Evolutionary conservation across 2,888 invertebrate genomes (phyloP), one percentile per base, ranked within the genome.

Genomic region (Ctenicera cuprea): DNA sequence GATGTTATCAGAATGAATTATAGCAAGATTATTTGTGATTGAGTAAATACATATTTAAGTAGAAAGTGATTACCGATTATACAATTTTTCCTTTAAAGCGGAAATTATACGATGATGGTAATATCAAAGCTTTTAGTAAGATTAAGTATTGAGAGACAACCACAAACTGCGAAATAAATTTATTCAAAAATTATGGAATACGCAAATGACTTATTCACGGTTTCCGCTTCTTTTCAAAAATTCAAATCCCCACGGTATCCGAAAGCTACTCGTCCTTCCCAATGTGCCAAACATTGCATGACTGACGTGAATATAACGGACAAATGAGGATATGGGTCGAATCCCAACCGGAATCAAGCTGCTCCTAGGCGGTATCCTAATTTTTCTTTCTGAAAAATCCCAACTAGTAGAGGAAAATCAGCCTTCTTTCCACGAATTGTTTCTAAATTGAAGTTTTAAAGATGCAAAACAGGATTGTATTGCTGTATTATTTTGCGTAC

Each of bases 1-100:
- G 20, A 59, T 59, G 59, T 38, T 59, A 59, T 59, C 59, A 5
- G 41, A 59, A 59, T 59, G 59, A 59, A 59, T 59, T 59, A 54
- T 33, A 14, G 22, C 54, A 16, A 54, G 26, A 54, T 45, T 45
- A 45, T 45, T 45, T 16, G 16, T 45, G 45, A 45, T 54, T 54
- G 30, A 33, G 54, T 54, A 54, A 30, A 54, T 54, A 30, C 54
- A 30, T 54, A 54, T 54, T 54, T 30, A 54, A 54, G n/a, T 12
- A 54, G 16, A 3, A 54, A 11, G 18, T 3, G 48, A 48, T 48
- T 48, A 48, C 16, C 7, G 14, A 48, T 11, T 18, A 18, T 33
- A 45, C 45, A 45, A 18, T 45, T 45, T 45, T 18, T 8, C 11
- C 5, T 45, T 14, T 30, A 14, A 14, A 30, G 12, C 14, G 16